These are phyloP conservation scores for Amiota minor DNA, from an alignment of 2,888 invertebrate species.

Conservation along the genomic window DNA sequence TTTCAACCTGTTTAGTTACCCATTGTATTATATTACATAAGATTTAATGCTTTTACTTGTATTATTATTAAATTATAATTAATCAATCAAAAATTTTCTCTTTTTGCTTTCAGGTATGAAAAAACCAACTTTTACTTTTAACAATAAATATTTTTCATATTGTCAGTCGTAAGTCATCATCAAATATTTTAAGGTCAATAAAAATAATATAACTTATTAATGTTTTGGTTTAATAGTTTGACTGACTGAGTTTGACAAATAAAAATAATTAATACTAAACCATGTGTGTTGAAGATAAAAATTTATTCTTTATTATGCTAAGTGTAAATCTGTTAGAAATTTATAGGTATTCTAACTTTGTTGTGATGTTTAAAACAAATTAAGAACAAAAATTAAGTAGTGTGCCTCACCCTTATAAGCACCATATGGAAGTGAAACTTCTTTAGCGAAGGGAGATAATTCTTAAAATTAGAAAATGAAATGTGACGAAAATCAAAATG, in stretches of 20 bases:
- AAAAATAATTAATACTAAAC: conserved; percentile 31
- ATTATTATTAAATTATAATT: conserved; percentile 29
- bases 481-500: no score
- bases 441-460: no score
- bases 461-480: no score
- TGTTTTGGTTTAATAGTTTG: conserved; percentile 30
- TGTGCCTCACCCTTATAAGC: no score
- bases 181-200: conserved; percentile 13
- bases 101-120: conserved; percentile 62
- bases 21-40: not conserved
- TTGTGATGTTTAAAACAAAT: no score
- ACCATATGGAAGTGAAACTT: no score
- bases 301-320: no score
- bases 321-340: no score
- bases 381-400: no score
- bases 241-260: conserved; percentile 45
- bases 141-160: not conserved
- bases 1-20: not conserved
- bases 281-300: no score
- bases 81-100: conserved; percentile 46
- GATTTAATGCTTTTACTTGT: not conserved
- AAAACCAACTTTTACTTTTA: conserved; percentile 20
- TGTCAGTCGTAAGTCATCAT: conserved; percentile 23
- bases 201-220: conserved; percentile 32
- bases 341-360: no score